These are phyloP conservation scores for Oplegnathus fasciatus DNA, from an alignment of 2,113 vertebrate species.

Conservation along the genomic window DNA sequence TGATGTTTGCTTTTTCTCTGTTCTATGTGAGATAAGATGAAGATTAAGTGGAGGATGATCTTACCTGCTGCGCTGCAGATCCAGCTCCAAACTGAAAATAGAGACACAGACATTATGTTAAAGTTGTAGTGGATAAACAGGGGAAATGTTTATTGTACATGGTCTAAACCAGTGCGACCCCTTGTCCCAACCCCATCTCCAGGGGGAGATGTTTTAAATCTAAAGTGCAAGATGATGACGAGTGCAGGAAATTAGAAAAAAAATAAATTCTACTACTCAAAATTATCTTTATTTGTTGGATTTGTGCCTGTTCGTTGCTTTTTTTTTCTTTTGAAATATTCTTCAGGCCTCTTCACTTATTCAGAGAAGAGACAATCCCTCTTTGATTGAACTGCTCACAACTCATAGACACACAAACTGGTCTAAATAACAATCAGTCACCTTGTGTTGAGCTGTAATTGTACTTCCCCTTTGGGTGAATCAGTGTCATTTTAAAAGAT, in stretches of 20 bases:
- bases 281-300: too few species aligned
- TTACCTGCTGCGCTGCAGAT: conserved; percentile 81
- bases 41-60: background rate
- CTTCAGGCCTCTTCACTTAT: too few species aligned
- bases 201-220: too few species aligned
- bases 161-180: background rate
- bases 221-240: background rate
- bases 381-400: too few species aligned
- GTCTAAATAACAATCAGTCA: background rate
- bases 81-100: conserved; percentile 84
- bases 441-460: background rate
- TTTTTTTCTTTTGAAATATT: too few species aligned
- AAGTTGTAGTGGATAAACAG: background rate
- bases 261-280: background rate
- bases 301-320: too few species aligned
- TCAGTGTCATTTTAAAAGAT: background rate
- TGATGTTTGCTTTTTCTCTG: background rate
- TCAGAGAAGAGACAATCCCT: too few species aligned
- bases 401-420: too few species aligned
- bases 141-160: background rate
- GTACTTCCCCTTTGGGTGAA: background rate
- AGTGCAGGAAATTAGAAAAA: background rate
- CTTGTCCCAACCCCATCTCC: too few species aligned
- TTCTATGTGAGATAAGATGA: background rate
- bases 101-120: conserved; percentile 2